phyloP scores from a whole-genome alignment of 2,888 invertebrate species.

The Malacosoma neustria region DNA sequence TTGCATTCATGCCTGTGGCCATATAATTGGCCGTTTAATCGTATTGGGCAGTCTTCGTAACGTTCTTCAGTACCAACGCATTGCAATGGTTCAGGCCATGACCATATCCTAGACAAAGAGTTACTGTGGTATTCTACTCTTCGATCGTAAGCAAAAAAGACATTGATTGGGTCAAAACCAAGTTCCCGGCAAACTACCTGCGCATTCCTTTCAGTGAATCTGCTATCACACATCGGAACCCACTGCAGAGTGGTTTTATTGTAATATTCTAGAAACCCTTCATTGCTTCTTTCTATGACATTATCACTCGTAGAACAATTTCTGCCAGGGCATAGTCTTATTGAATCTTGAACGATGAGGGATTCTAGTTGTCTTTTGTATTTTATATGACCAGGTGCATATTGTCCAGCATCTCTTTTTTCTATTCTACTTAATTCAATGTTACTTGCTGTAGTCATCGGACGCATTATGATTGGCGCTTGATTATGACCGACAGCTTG shows the following conservation, averaged over 20 bases:
- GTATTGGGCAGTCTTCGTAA: slow-evolving; percentile 88
- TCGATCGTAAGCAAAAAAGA: slow-evolving; percentile 89
- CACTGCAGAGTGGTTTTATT: slow-evolving; percentile 96
- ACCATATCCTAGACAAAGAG: slow-evolving; percentile 90
- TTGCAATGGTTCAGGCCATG: slow-evolving; percentile 95
- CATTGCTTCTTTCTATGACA: slow-evolving; percentile 66
- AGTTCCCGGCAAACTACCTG: slow-evolving; percentile 96
- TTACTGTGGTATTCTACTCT: slow-evolving; percentile 93
- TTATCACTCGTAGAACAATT: slow-evolving; percentile 78
- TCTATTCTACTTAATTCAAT: slow-evolving; percentile 46
- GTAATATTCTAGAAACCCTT: slow-evolving; percentile 96
- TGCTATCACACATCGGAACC: slow-evolving; percentile 96
- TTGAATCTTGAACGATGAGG: slow-evolving; percentile 74
- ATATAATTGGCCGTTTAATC: slow-evolving; percentile 92
- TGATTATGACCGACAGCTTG: slow-evolving; percentile 86
- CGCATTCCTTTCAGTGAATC: slow-evolving; percentile 97
- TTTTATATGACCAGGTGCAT: slow-evolving; percentile 42
- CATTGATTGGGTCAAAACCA: slow-evolving; percentile 91
- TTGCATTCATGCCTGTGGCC: slow-evolving; percentile 89
- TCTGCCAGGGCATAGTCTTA: slow-evolving; percentile 85
- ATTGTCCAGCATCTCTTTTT: slow-evolving; percentile 51
- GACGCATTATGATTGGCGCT: slow-evolving; percentile 86
- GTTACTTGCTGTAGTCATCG: slow-evolving; percentile 53
- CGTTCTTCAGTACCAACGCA: slow-evolving; percentile 84
- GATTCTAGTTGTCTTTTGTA: slow-evolving; percentile 72